These are phyloP conservation scores for Callocephalon fimbriatum DNA, from an alignment of 2,113 vertebrate genomes.

Conservation along the genomic window DNA sequence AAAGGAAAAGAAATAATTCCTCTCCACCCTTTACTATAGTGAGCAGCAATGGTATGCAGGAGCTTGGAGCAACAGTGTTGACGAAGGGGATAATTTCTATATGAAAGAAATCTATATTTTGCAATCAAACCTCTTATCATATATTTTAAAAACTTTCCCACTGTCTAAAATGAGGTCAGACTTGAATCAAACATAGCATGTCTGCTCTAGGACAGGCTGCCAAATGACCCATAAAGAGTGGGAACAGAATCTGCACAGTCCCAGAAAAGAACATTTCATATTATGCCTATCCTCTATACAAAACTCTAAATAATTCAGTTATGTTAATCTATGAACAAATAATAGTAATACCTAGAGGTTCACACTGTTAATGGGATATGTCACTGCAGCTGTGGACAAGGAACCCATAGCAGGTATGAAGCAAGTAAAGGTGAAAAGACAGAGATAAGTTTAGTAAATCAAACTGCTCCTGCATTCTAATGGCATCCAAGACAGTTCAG, in stretches of 20 bases:
- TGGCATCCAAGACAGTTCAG: neutral
- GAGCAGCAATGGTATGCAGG: neutral
- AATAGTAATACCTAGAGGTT: neutral
- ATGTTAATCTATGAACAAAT: neutral
- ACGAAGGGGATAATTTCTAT: neutral
- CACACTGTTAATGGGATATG: neutral
- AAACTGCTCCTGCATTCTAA: neutral
- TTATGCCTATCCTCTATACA: neutral
- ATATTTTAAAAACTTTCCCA: neutral
- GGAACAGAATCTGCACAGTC: neutral
- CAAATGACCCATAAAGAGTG: neutral
- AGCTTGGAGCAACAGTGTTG: neutral
- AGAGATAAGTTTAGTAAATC: neutral
- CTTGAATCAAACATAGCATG: neutral
- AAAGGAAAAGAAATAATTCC: neutral
- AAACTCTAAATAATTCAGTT: neutral
- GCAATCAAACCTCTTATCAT: neutral
- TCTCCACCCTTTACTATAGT: neutral
- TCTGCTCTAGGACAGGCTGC: neutral
- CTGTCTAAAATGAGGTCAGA: neutral
- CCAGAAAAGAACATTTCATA: neutral
- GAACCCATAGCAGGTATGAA: neutral
- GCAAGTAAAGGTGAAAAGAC: neutral
- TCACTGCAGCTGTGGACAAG: neutral
- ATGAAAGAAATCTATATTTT: neutral